phyloP scores from a whole-genome alignment of 2,797 vertebrate species.

The Phoebastria nigripes region DNA sequence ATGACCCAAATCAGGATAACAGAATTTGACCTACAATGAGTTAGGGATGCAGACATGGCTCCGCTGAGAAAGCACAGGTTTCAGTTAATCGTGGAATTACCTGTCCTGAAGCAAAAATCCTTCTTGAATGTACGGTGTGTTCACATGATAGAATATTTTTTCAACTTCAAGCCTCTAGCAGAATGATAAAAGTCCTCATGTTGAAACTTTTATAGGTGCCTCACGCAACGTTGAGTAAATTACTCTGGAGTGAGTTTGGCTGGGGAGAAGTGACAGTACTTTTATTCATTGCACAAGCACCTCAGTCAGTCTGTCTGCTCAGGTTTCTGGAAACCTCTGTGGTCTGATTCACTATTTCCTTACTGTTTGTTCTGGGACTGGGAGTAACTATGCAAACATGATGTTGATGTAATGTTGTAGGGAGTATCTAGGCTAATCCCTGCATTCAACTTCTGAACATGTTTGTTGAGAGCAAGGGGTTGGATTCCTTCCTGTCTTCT shows the following conservation, averaged over 20 bases:
- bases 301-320: slow-evolving; percentile 45
- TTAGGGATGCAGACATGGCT: neutral
- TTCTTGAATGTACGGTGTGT: neutral
- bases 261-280: slow-evolving; percentile 35
- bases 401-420: slow-evolving; percentile 46
- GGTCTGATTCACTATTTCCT: slow-evolving; percentile 63
- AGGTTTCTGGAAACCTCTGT: slow-evolving; percentile 52
- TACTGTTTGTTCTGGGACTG: slow-evolving; percentile 56
- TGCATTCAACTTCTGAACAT: slow-evolving; percentile 12
- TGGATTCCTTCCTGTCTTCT: neutral
- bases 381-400: slow-evolving; percentile 59
- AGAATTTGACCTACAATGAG: neutral
- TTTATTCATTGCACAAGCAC: slow-evolving; percentile 51
- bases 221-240: slow-evolving; percentile 16
- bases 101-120: neutral
- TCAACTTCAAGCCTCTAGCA: neutral
- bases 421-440: slow-evolving; percentile 59
- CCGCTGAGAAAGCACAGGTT: neutral
- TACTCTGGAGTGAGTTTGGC: slow-evolving; percentile 5
- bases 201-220: slow-evolving; percentile 40
- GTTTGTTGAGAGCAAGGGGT: neutral
- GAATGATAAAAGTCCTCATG: neutral
- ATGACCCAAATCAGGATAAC: neutral
- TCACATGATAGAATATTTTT: neutral
- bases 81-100: neutral